A percentile compares a stretch with the other conserved stretches of the same genome.
Conservation (phyloP, 1,140 invertebrate species). For the Drosophila ercepeae region DNA sequence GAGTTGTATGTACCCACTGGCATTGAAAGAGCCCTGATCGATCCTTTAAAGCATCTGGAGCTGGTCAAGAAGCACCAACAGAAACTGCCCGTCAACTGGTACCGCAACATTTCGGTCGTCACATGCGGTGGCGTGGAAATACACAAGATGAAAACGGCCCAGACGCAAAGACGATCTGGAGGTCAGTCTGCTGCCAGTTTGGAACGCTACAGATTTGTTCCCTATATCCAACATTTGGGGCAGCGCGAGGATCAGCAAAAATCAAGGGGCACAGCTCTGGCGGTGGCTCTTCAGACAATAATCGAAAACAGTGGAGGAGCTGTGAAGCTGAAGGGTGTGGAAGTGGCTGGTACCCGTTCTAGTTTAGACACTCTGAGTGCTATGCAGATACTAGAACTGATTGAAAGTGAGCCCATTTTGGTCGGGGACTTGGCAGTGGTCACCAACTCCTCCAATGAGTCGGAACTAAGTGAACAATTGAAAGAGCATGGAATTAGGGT, state of each 20-base stretch:
- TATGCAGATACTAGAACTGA: conserved; percentile 85
- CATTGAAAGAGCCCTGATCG: conserved; percentile 91
- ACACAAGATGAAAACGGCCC: conserved; percentile 94
- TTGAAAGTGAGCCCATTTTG: conserved; percentile 88
- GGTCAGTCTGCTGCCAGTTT: conserved; percentile 90
- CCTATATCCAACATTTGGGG: conserved; percentile 86
- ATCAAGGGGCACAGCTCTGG: conserved; percentile 85
- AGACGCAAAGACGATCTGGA: conserved; percentile 92
- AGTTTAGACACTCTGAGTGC: conserved; percentile 86
- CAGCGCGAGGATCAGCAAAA: conserved; percentile 84
- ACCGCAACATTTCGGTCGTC: conserved; percentile 90
- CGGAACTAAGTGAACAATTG: conserved; percentile 73
- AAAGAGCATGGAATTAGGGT: conserved; percentile 85
- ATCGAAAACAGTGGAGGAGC: conserved; percentile 90
- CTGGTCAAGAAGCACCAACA: conserved; percentile 83
- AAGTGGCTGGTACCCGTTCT: conserved; percentile 87
- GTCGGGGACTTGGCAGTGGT: conserved; percentile 86
- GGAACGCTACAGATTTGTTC: conserved; percentile 93
- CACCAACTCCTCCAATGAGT: conserved; percentile 80
- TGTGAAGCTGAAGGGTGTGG: conserved; percentile 90
- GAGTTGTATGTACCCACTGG: conserved; percentile 94
- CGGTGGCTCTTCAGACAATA: conserved; percentile 88
- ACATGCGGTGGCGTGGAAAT: conserved; percentile 94
- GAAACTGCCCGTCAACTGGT: conserved; percentile 87
- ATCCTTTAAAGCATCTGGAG: conserved; percentile 89